Evolutionary conservation across 1,140 invertebrate species (phyloP), one percentile per base, ranked within the genome.

Genomic region (Apolygus lucorum): DNA sequence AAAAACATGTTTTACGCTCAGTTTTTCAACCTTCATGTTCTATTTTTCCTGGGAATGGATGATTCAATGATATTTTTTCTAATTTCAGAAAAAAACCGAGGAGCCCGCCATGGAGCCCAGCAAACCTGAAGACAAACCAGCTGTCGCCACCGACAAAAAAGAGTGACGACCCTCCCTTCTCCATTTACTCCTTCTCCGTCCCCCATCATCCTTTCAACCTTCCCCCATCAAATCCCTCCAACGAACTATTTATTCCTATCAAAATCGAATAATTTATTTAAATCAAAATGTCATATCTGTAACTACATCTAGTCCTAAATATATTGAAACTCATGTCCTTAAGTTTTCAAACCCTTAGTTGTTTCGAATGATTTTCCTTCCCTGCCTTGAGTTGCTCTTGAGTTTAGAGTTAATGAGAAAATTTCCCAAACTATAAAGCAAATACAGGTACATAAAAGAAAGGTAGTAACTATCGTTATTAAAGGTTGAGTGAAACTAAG

Each of bases 231-330:
- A 49, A 49, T 11, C 34, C 34, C 34, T 49, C 34, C 34, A 49
- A 49, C 34, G 34, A 49, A 49, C 17, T 49, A 49, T 49, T 49
- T 49, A 49, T 49, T 49, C 34, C 34, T 49, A 49, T 49, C 34
- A 17, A 49, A 49, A 49, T 49, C 34, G 34, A 49, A 49, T 49
- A 49, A 49, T 49, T 49, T 49, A 49, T 49, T 49, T 49, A 49
- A 49, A 49, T 49, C 34, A 49, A 49, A 49, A 49, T 49, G 34
- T 49, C 34, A 49, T 49, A 49, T 49, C 34, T 49, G 34, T 49
- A 49, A 49, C 34, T 49, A 49, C 34, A 49, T 49, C 34, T 49
- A 49, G 34, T 49, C 34, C 34, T 49, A 49, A 49, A 49, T 49
- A 49, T 49, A 49, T 49, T 49, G 34, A 49, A 49, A 49, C 34